Conservation (phyloP, 2,113 vertebrate genomes). For the Carassius auratus region DNA sequence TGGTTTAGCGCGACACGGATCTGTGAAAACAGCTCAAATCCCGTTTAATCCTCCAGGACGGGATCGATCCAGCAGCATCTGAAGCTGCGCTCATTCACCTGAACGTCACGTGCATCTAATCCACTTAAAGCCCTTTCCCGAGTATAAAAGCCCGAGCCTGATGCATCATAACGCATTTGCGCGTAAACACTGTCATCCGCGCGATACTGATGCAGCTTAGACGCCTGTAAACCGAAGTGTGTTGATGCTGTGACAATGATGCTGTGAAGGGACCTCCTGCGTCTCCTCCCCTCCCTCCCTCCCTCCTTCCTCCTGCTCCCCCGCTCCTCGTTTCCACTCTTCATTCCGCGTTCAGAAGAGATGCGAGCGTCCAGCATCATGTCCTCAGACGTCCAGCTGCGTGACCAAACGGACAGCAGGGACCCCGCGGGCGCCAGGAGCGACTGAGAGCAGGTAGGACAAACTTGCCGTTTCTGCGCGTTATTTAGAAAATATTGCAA, state of each 20-base stretch:
- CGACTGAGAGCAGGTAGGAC: constrained; percentile 51
- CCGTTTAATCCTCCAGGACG: constrained; percentile 15
- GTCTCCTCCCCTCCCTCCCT: constrained; percentile 34
- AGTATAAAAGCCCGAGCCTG: neutral
- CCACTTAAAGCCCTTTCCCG: neutral
- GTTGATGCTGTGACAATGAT: constrained; percentile 13
- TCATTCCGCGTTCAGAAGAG: constrained; percentile 39
- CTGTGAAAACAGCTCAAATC: constrained; percentile 24
- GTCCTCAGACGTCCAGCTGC: constrained; percentile 62
- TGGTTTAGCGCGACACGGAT: neutral
- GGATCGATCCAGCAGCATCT: constrained; percentile 26
- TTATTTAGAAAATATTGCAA: neutral
- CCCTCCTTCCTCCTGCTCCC: neutral
- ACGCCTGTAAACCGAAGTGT: neutral
- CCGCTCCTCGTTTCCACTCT: neutral
- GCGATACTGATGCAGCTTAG: neutral
- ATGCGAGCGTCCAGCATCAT: constrained; percentile 53
- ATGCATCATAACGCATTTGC: neutral
- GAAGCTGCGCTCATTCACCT: neutral
- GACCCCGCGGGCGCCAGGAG: constrained; percentile 20
- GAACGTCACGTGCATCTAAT: neutral
- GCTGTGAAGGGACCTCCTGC: constrained; percentile 30
- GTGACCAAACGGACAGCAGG: constrained; percentile 37
- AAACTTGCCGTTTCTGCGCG: neutral
- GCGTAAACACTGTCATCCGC: neutral